These are phyloP conservation scores for Ciconia maguari DNA, from an alignment of 2,113 vertebrate genomes.

Conservation along the genomic window DNA sequence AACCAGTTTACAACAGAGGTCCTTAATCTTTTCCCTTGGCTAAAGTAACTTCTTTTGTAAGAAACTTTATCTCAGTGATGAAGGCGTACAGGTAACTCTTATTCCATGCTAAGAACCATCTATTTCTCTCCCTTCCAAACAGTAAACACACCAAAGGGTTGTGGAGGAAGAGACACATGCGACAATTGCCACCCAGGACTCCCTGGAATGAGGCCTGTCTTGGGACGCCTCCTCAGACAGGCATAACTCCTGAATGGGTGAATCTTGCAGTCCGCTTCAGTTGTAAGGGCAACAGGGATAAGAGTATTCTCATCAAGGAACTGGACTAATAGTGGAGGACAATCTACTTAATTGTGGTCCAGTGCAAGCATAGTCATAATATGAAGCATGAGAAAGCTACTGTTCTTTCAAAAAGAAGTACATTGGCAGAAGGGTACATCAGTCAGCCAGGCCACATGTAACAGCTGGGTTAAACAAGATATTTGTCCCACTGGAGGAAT, in stretches of 20 bases:
- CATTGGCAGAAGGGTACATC: background rate
- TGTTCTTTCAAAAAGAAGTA: background rate
- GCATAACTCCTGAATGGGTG: background rate
- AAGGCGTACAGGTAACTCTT: background rate
- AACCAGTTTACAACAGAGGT: background rate
- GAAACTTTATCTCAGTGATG: background rate
- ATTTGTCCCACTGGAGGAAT: background rate
- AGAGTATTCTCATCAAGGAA: background rate
- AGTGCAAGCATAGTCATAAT: background rate
- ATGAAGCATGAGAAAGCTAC: background rate
- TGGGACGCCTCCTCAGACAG: background rate
- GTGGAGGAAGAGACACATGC: background rate
- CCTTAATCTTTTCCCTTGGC: background rate
- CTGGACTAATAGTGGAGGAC: background rate
- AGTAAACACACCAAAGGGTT: background rate
- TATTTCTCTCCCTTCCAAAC: background rate
- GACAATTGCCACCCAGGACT: background rate
- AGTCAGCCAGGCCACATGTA: background rate
- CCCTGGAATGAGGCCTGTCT: background rate
- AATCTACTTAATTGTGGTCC: background rate
- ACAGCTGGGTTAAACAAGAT: background rate
- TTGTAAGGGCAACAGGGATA: background rate
- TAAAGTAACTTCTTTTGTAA: background rate
- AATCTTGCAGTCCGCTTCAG: background rate
- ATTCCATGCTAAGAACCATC: background rate